These are phyloP conservation scores for Aspiorhynchus laticeps DNA, from an alignment of 2,113 vertebrate species.

Conservation along the genomic window DNA sequence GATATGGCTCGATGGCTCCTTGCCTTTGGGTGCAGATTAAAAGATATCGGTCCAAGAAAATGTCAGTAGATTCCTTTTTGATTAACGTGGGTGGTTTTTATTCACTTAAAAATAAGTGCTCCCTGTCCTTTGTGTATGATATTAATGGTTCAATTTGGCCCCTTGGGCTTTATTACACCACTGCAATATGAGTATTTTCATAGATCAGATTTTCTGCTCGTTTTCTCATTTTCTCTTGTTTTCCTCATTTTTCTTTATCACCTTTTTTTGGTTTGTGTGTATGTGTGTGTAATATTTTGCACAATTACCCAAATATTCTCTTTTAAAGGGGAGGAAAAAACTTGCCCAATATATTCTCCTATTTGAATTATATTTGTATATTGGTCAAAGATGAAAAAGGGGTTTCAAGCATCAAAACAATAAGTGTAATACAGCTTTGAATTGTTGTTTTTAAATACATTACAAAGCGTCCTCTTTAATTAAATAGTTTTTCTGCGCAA, in stretches of 20 bases:
- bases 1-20: slow-evolving; percentile 24
- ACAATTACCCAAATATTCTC: background rate
- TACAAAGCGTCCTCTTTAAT: no score
- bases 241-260: background rate
- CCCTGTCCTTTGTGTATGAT: slow-evolving; percentile 5
- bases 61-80: slow-evolving; percentile 27
- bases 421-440: no score
- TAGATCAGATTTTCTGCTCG: background rate
- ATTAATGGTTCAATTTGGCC: slow-evolving; percentile 33
- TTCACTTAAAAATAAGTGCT: slow-evolving; percentile 5
- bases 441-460: no score
- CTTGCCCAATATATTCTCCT: no score
- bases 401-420: no score
- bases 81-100: background rate
- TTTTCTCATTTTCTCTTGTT: background rate
- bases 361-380: no score
- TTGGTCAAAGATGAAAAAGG: no score
- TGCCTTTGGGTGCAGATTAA: slow-evolving; percentile 36
- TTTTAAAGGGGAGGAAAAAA: no score
- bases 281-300: background rate
- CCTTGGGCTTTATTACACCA: background rate
- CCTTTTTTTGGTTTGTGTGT: background rate
- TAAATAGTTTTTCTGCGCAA: no score
- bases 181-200: slow-evolving; percentile 13
- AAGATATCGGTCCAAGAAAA: slow-evolving; percentile 38